Percentiles rank a stretch among this genome's conserved stretches.
These are phyloP conservation scores for Hydriomena furcata DNA, from an alignment of 2,888 invertebrate species.

Conservation along the genomic window DNA sequence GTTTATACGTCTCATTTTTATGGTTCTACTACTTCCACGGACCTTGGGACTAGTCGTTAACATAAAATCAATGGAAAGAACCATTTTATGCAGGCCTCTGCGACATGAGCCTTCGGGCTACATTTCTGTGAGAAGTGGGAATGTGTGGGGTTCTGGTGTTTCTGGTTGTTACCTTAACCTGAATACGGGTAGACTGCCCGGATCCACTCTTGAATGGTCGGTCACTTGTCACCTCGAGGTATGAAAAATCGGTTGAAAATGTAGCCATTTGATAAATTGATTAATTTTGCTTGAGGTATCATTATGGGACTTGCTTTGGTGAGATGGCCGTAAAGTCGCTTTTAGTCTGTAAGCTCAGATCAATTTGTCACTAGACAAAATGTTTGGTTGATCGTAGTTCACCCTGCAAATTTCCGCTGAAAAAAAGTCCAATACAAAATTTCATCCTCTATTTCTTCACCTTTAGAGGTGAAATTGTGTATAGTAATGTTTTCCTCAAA, in stretches of 20 bases:
- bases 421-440: no score
- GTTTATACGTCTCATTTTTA: slow-evolving; percentile 30
- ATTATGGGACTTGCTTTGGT: not conserved
- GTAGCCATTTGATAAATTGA: slow-evolving; percentile 19
- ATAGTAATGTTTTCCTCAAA: no score
- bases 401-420: no score
- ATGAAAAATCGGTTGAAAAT: slow-evolving; percentile 23
- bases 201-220: slow-evolving; percentile 31
- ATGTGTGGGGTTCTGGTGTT: slow-evolving; percentile 23
- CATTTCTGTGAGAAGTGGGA: slow-evolving; percentile 7
- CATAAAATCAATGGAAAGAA: slow-evolving; percentile 39
- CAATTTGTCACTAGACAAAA: no score
- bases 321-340: not conserved
- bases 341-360: no score
- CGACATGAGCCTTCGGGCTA: not conserved
- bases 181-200: slow-evolving; percentile 35
- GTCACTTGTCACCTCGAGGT: slow-evolving; percentile 28
- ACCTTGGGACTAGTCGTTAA: slow-evolving; percentile 43
- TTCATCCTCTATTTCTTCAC: no score
- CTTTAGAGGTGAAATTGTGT: no score
- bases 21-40: slow-evolving; percentile 38
- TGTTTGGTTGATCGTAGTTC: no score
- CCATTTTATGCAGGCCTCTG: slow-evolving; percentile 32
- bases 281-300: slow-evolving; percentile 9
- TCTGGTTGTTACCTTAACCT: slow-evolving; percentile 42